A percentile compares a stretch with the other conserved stretches of the same genome.
These are phyloP conservation scores for Drosophila putrida DNA, from an alignment of 2,888 invertebrate genomes.

Conservation along the genomic window DNA sequence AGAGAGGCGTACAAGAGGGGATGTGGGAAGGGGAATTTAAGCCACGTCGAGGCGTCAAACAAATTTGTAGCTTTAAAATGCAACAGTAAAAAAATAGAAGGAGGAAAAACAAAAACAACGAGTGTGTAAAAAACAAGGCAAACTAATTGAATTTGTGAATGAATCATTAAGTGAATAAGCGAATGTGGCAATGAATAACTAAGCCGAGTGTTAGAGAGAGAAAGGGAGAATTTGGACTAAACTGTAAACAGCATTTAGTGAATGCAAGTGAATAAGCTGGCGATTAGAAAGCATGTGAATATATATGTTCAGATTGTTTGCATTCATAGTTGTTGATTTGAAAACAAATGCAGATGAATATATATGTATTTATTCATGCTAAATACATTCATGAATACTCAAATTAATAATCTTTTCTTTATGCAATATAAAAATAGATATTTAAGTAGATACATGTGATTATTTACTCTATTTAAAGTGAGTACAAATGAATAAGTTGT, in stretches of 20 bases:
- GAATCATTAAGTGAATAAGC: conserved; percentile 33
- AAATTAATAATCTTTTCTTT: background rate
- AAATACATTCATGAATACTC: background rate
- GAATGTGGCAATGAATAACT: conserved; percentile 11
- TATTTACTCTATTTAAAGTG: background rate
- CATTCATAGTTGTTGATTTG: background rate
- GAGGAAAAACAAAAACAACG: conserved; percentile 8
- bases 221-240: background rate
- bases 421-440: no score
- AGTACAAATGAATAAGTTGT: background rate
- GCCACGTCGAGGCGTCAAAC: conserved; percentile 63
- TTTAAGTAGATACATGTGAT: no score
- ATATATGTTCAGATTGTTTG: background rate
- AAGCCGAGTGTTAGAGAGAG: background rate
- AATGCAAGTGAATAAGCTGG: conserved; percentile 2
- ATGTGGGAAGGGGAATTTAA: conserved; percentile 29
- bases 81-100: conserved; percentile 24
- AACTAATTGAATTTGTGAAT: conserved; percentile 63
- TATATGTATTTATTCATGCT: background rate
- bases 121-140: conserved; percentile 18
- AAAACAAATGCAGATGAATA: background rate
- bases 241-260: background rate
- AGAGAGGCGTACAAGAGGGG: background rate
- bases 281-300: background rate
- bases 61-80: conserved; percentile 69